Conservation (phyloP, 2,113 vertebrate species). For the Cebidichthys violaceus region DNA sequence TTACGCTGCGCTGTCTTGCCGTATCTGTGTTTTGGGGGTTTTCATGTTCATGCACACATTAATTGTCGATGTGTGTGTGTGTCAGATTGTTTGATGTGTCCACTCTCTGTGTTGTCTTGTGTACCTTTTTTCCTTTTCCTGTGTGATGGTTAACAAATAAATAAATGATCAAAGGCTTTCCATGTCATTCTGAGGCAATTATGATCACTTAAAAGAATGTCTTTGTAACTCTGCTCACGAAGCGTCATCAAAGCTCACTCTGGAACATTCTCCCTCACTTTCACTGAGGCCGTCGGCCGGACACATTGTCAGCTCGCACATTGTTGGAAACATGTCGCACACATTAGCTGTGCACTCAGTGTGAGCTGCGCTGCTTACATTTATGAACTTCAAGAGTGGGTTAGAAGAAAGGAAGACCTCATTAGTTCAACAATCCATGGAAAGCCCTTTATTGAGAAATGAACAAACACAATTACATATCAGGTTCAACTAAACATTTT, state of each 20-base stretch:
- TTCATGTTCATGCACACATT: not conserved
- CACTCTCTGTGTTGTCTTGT: not conserved
- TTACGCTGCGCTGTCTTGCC: not conserved
- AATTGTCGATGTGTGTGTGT: not conserved
- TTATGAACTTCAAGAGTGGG: not conserved
- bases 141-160: constrained; percentile 29
- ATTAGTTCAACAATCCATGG: not conserved
- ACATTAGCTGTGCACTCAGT: not conserved
- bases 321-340: not conserved
- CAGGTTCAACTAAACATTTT: too few relatives aligned
- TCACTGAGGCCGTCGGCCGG: too few relatives aligned
- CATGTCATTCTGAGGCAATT: too few relatives aligned
- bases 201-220: not conserved
- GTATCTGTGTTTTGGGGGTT: not conserved
- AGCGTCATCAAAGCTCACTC: not conserved
- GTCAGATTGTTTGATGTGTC: not conserved
- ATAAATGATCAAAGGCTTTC: constrained; percentile 27
- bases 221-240: too few relatives aligned
- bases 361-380: not conserved
- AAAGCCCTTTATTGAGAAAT: not conserved
- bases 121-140: not conserved
- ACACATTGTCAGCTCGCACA: too few relatives aligned
- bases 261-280: not conserved
- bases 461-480: not conserved
- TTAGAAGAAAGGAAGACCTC: not conserved